phyloP scores from a whole-genome alignment of 2,113 vertebrate species.

The Brachirus orientalis region DNA sequence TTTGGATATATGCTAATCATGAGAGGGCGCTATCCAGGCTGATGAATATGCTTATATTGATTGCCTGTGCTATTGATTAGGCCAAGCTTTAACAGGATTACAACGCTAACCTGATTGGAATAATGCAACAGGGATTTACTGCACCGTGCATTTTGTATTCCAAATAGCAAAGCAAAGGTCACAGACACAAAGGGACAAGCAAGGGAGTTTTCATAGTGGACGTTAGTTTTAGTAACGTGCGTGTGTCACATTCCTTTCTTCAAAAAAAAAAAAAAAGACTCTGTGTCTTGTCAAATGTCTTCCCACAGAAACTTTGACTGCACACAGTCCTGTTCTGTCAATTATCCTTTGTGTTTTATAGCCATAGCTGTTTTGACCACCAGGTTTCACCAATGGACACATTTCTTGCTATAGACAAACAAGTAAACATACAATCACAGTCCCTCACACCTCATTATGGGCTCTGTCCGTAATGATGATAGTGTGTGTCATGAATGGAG shows the following conservation, averaged over 20 bases:
- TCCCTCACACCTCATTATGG: conserved; percentile 26
- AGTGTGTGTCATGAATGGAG: conserved; percentile 30
- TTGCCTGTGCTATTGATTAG: conserved; percentile 70
- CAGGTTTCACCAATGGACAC: no score
- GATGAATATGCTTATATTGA: conserved; percentile 74
- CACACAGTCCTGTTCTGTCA: no score
- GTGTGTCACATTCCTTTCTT: conserved; percentile 68
- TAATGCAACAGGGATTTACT: conserved; percentile 67
- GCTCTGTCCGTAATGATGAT: conserved; percentile 33
- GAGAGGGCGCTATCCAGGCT: conserved; percentile 51
- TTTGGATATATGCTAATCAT: conserved; percentile 41
- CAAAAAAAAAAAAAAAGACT: conserved; percentile 36
- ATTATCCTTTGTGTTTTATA: no score
- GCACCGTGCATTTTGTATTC: conserved; percentile 21
- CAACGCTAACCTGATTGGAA: conserved; percentile 74
- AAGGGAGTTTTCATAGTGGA: conserved; percentile 27
- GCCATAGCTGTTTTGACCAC: no score
- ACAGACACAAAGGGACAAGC: not conserved
- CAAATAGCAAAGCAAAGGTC: not conserved
- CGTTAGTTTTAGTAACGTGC: conserved; percentile 42
- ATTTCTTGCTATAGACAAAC: no score
- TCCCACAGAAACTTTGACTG: conserved; percentile 2
- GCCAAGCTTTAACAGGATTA: conserved; percentile 77
- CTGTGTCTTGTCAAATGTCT: conserved; percentile 49
- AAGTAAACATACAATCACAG: conserved; percentile 32